These are phyloP conservation scores for Drosophila gaucha DNA, from an alignment of 2,888 invertebrate genomes.

Conservation along the genomic window DNA sequence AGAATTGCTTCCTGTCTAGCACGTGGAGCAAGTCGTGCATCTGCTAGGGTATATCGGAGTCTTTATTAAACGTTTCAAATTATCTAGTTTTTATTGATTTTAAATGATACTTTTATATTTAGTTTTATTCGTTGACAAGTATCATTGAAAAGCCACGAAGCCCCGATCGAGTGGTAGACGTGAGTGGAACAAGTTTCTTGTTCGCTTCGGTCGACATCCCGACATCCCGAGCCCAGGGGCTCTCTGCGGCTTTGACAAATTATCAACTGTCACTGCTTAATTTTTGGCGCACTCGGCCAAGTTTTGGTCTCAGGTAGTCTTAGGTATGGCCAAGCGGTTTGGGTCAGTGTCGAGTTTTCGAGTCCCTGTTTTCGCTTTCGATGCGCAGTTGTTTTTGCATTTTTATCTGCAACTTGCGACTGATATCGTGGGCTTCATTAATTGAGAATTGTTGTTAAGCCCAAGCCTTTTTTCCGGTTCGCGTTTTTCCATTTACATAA, in stretches of 20 bases:
- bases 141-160: constrained; percentile 15
- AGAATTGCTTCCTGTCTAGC: too few relatives aligned
- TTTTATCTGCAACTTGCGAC: constrained; percentile 74
- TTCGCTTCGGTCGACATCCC: constrained; percentile 13
- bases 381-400: constrained; percentile 56
- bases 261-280: constrained; percentile 83
- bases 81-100: too few relatives aligned
- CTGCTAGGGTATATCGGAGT: not conserved
- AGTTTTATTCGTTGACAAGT: constrained; percentile 13
- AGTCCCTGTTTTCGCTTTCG: constrained; percentile 56
- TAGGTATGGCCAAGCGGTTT: constrained; percentile 34
- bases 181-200: constrained; percentile 62
- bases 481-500: constrained; percentile 83
- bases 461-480: constrained; percentile 78
- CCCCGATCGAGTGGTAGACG: not conserved
- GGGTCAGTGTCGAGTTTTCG: constrained; percentile 1
- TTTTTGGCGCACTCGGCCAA: constrained; percentile 75
- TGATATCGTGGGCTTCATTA: constrained; percentile 82
- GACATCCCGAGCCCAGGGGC: constrained; percentile 26
- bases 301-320: constrained; percentile 55
- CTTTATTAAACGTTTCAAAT: not conserved
- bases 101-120: not conserved
- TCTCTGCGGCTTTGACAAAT: constrained; percentile 81
- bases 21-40: not conserved
- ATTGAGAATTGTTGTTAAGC: constrained; percentile 83